phyloP scores from a whole-genome alignment of 2,113 vertebrate genomes.

The Trichomycterus rosablanca region DNA sequence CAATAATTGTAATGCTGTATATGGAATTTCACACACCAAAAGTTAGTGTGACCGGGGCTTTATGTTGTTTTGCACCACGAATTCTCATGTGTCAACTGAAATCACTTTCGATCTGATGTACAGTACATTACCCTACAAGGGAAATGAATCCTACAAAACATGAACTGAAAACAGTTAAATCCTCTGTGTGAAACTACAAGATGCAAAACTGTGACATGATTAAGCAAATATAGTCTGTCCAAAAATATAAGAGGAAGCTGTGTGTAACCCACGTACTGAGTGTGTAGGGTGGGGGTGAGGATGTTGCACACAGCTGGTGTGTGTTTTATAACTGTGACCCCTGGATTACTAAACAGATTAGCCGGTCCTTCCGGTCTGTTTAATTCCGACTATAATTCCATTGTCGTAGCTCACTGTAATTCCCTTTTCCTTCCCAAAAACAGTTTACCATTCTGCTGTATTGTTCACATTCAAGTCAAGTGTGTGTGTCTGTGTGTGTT shows the following conservation, averaged over 20 bases:
- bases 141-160: too few relatives aligned
- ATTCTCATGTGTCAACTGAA: too few relatives aligned
- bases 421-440: background rate
- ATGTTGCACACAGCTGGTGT: too few relatives aligned
- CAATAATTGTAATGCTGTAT: too few relatives aligned
- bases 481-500: background rate
- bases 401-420: constrained; percentile 2
- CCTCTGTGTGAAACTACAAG: background rate
- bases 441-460: background rate
- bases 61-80: too few relatives aligned
- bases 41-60: too few relatives aligned
- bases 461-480: background rate
- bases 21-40: too few relatives aligned
- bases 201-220: background rate
- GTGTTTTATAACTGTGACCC: constrained; percentile 18
- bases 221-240: background rate
- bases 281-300: background rate
- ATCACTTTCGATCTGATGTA: too few relatives aligned
- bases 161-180: constrained; percentile 1
- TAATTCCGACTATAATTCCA: constrained; percentile 29
- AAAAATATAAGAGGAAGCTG: background rate
- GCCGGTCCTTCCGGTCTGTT: background rate
- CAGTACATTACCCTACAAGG: too few relatives aligned
- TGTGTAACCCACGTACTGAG: too few relatives aligned
- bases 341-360: constrained; percentile 39